Base-by-base conservation (phyloP, 1,140 invertebrate species). In the Lepidurus couesii region DNA sequence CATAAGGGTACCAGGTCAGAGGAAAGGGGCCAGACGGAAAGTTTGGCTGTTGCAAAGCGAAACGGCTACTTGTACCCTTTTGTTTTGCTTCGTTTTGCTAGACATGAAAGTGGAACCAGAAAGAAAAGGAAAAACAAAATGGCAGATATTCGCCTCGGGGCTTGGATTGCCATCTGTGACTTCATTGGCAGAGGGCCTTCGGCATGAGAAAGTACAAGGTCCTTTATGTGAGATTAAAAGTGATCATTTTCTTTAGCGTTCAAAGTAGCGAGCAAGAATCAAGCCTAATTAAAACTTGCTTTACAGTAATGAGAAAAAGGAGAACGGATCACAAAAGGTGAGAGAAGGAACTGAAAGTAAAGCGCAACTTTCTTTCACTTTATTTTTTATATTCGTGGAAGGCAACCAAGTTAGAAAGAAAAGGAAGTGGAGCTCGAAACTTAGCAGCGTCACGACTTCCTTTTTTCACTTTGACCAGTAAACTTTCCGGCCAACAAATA, bases 151-250 rank as follows among this genome's bases (percentile, higher is more conserved):
- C 13, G 13, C 53, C n/a, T 16, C 53, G 13, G 53, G 53, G 53
- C 53, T 21, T 65, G 16, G 53, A 65, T 21, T 65, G 13, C 1
- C 53, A 65, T 65, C 53, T 65, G n/a, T 16, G 13, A 11, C 47
- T 65, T 65, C 13, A 65, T 4, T n/a, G 16, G 21, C 16, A 13
- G 16, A 21, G 53, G 13, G 2, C 8, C 21, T 65, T 65, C 21
- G 3, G 21, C 21, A 65, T 21, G 53, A 65, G 53, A 9, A 21
- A 21, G 13, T 65, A 21, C 21, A 16, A 13, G n/a, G 53, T 5
- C 53, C n/a, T 65, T 65, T 65, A n/a, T 65, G 21, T 21, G 16
- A n/a, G 53, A 65, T 65, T 65, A 65, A 65, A 65, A 65, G 53
- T 65, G 10, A 21, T 21, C 53, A 7, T 65, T 65, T 21, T n/a